A percentile compares a stretch with the other conserved stretches of the same genome.
Conservation (phyloP, 1,140 invertebrate genomes). For the Melitaea cinxia region DNA sequence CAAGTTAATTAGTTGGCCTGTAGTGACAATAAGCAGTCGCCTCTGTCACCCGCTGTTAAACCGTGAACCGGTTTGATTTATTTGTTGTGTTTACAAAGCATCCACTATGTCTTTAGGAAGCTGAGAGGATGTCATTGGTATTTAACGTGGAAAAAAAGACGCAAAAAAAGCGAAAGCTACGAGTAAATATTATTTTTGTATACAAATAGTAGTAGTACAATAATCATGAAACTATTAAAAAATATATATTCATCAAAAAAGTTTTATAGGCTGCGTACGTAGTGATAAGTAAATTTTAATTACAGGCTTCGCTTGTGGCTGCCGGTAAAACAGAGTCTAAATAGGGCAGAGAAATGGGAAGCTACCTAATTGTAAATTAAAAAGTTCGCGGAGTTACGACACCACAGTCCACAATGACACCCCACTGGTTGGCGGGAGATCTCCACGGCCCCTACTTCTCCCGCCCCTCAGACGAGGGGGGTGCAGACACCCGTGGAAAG, state of each 20-base stretch:
- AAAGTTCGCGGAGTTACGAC: slow-evolving; percentile 81
- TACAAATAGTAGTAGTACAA: not conserved
- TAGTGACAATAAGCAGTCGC: slow-evolving; percentile 55
- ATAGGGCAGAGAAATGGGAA: slow-evolving; percentile 81
- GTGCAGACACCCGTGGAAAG: slow-evolving; percentile 75
- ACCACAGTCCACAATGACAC: slow-evolving; percentile 80
- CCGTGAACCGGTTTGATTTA: slow-evolving; percentile 48
- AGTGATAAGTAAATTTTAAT: slow-evolving; percentile 79
- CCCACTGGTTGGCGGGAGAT: slow-evolving; percentile 54
- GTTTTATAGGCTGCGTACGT: slow-evolving; percentile 13
- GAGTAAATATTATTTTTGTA: not conserved
- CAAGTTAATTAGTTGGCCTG: slow-evolving; percentile 62
- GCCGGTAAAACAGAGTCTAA: slow-evolving; percentile 78
- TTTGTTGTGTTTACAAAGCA: slow-evolving; percentile 45
- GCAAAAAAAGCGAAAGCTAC: not conserved
- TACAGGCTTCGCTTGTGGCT: slow-evolving; percentile 65
- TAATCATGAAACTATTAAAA: not conserved
- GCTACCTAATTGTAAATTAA: slow-evolving; percentile 82
- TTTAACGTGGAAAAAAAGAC: slow-evolving; percentile 6
- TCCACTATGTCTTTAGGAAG: slow-evolving; percentile 24
- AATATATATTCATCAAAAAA: not conserved
- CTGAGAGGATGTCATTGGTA: slow-evolving; percentile 15
- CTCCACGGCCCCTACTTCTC: slow-evolving; percentile 37
- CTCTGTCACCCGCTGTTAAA: slow-evolving; percentile 48
- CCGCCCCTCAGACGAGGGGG: slow-evolving; percentile 45